A percentile compares a stretch with the other conserved stretches of the same genome.
Evolutionary conservation across 1,140 invertebrate genomes (phyloP).

Genomic region (Phymastichus coffea): DNA sequence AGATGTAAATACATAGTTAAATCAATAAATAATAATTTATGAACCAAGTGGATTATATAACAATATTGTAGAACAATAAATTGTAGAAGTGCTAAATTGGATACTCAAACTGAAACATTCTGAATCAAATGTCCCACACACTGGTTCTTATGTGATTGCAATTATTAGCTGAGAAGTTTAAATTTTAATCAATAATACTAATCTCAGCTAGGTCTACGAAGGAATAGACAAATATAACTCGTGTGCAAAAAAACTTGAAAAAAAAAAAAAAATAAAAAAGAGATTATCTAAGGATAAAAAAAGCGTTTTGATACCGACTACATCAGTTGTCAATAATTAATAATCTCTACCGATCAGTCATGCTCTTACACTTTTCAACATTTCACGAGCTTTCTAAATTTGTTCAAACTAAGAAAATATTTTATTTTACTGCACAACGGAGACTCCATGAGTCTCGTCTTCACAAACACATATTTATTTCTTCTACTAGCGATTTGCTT

Average conservation of each 20-base stretch:
- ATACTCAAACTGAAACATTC: conserved; percentile 5
- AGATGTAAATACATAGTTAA: conserved; percentile 23
- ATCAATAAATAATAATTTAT: conserved; percentile 28
- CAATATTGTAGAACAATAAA: conserved; percentile 23
- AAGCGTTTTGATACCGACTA: conserved; percentile 10
- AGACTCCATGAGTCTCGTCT: conserved; percentile 6
- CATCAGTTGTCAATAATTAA: conserved; percentile 19
- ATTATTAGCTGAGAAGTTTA: conserved; percentile 7
- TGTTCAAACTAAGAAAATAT: conserved; percentile 26
- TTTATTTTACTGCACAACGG: conserved; percentile 9
- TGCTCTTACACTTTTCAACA: conserved; percentile 20
- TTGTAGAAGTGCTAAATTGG: conserved; percentile 12
- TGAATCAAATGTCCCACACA: conserved; percentile 14
- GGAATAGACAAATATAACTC: conserved; percentile 10
- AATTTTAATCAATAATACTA: conserved; percentile 30
- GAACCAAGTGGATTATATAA: conserved; percentile 23
- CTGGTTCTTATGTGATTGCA: conserved; percentile 7
- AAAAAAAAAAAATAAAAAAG: too few relatives aligned
- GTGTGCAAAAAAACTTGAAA: conserved; percentile 25
- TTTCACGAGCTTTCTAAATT: conserved; percentile 17
- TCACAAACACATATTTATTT: not conserved
- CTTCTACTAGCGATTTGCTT: conserved; percentile 6
- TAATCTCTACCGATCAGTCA: conserved; percentile 23
- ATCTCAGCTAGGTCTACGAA: conserved; percentile 10
- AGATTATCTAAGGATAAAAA: conserved; percentile 21